phyloP scores from a whole-genome alignment of 2,797 vertebrate genomes.

The Sebastes reedi region DNA sequence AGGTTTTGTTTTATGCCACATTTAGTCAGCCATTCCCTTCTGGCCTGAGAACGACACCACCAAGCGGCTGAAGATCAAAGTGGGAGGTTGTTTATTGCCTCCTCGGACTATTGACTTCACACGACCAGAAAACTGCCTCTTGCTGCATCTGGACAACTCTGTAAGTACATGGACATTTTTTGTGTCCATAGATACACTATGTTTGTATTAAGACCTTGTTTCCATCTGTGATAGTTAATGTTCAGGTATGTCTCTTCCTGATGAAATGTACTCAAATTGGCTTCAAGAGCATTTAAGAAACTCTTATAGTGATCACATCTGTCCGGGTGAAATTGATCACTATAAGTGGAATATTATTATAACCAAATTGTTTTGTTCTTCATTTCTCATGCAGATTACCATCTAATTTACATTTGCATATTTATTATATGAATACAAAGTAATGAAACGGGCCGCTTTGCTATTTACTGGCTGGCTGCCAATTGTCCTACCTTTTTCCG shows the following conservation, averaged over 20 bases:
- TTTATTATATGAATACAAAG: no score
- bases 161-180: slow-evolving; percentile 71
- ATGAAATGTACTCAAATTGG: not conserved
- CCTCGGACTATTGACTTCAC: slow-evolving; percentile 90
- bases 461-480: no score
- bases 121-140: slow-evolving; percentile 91
- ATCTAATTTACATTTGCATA: no score
- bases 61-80: slow-evolving; percentile 88
- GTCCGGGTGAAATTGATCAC: no score
- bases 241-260: not conserved
- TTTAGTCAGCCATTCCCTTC: slow-evolving; percentile 91
- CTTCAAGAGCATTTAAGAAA: not conserved
- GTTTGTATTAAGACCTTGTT: not conserved
- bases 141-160: slow-evolving; percentile 90
- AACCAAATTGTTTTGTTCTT: no score
- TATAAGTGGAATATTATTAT: no score
- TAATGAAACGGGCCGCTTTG: no score
- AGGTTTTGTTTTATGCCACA: not conserved
- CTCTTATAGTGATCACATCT: no score
- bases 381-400: no score
- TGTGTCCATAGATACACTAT: not conserved
- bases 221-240: not conserved
- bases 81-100: slow-evolving; percentile 83
- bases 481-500: no score
- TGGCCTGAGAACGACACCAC: slow-evolving; percentile 92